Conservation (phyloP, 2,113 vertebrate species). For the Acinonyx jubatus region DNA sequence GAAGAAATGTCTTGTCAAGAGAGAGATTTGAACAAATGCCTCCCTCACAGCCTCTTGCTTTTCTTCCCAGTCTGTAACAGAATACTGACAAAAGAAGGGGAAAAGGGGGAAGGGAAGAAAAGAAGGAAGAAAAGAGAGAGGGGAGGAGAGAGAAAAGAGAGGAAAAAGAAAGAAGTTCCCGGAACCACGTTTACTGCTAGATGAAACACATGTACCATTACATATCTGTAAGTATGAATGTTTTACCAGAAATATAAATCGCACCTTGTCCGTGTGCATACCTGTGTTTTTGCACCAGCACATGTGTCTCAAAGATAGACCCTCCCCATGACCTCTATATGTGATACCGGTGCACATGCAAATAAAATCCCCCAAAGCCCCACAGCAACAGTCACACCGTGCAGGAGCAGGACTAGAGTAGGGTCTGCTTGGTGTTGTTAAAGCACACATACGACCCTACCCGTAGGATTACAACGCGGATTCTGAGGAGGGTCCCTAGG, state of each 20-base stretch:
- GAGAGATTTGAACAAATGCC: neutral
- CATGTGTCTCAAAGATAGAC: neutral
- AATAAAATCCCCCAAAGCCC: neutral
- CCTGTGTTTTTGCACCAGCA: conserved; percentile 22
- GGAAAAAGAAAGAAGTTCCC: neutral
- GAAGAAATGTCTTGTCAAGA: neutral
- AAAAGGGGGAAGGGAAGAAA: too few relatives aligned
- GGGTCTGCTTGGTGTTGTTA: neutral
- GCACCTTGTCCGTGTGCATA: neutral
- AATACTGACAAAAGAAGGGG: neutral
- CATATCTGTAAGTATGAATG: neutral
- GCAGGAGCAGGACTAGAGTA: neutral
- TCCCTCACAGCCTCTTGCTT: neutral
- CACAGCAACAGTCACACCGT: neutral
- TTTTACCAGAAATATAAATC: neutral
- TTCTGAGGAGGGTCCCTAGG: neutral
- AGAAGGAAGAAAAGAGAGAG: neutral
- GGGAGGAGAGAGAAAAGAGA: neutral
- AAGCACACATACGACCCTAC: neutral
- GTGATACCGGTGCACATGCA: neutral
- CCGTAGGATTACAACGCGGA: too few relatives aligned
- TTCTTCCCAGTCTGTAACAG: neutral
- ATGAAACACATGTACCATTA: neutral
- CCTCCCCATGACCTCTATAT: neutral
- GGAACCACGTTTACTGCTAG: neutral